Conservation (phyloP, 2,797 vertebrate species). For the Melanogrammus aeglefinus region DNA sequence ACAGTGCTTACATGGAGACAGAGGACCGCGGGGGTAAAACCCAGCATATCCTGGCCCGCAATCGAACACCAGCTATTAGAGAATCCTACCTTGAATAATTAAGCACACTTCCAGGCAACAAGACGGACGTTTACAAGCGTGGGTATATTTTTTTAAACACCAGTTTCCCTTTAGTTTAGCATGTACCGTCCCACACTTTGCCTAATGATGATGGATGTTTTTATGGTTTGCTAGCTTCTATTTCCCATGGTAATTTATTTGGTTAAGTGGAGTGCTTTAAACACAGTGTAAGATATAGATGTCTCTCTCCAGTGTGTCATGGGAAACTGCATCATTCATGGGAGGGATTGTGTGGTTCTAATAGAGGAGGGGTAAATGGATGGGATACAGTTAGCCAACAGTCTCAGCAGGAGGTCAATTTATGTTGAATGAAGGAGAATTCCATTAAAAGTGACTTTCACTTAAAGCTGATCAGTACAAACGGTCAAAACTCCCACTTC, state of each 20-base stretch:
- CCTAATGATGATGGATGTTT: slow-evolving; percentile 2
- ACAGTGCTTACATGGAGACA: not conserved
- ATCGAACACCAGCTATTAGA: not conserved
- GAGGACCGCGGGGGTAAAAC: not conserved
- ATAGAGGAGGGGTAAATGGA: not conserved
- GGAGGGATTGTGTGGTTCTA: not conserved
- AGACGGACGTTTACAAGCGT: not conserved
- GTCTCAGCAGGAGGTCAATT: slow-evolving; percentile 13
- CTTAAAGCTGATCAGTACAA: slow-evolving; percentile 35
- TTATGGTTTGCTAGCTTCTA: not conserved
- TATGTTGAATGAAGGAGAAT: slow-evolving; percentile 48
- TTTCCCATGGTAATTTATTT: not conserved
- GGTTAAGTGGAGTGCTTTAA: not conserved
- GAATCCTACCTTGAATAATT: not conserved
- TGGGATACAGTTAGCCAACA: not conserved
- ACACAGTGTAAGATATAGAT: not conserved
- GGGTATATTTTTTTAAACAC: not conserved
- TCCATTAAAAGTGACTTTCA: slow-evolving; percentile 38
- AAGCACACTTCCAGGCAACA: not conserved
- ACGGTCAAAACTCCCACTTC: slow-evolving; percentile 34
- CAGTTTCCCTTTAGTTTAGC: not conserved
- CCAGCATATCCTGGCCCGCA: not conserved
- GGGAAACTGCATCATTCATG: not conserved
- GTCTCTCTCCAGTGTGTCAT: not conserved
- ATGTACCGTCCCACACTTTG: not conserved